A percentile compares a stretch with the other conserved stretches of the same genome.
Evolutionary conservation across 2,797 vertebrate genomes (phyloP).

Genomic region (Neosalanx taihuensis): DNA sequence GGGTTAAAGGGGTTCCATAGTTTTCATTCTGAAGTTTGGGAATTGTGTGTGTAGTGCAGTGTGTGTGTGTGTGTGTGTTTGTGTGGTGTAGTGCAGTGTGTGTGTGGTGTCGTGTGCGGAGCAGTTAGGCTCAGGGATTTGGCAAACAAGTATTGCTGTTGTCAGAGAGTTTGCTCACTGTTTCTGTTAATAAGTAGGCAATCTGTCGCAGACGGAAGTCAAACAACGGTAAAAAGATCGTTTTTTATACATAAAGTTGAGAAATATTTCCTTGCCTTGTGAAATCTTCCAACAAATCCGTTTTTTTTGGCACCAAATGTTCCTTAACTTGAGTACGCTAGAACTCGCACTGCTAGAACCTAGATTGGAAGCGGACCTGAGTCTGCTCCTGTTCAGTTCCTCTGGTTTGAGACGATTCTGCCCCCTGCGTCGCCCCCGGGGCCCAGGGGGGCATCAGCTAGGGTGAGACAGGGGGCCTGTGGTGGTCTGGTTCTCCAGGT

Average conservation of each 20-base stretch:
- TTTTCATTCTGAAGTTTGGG: neutral
- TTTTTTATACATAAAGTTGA: neutral
- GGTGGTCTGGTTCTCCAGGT: neutral
- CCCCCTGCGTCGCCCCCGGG: too few species aligned
- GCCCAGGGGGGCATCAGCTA: neutral
- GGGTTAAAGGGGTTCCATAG: neutral
- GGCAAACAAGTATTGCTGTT: conserved; percentile 4
- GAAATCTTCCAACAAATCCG: too few species aligned
- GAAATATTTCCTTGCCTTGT: too few species aligned
- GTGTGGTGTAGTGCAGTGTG: neutral
- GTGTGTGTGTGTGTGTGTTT: neutral
- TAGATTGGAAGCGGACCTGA: too few species aligned
- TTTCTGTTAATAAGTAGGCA: neutral
- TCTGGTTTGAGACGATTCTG: too few species aligned
- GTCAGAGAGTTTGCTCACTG: neutral
- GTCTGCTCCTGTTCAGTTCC: too few species aligned
- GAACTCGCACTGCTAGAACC: too few species aligned
- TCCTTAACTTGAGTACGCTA: too few species aligned
- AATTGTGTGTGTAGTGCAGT: neutral
- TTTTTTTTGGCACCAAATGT: too few species aligned
- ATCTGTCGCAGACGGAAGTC: neutral
- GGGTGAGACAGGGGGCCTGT: neutral
- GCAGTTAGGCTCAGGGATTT: conserved; percentile 5
- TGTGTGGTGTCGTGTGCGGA: neutral
- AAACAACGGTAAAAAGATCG: neutral